Conservation (phyloP, 2,888 invertebrate species). For the Agrilus biguttatus region DNA sequence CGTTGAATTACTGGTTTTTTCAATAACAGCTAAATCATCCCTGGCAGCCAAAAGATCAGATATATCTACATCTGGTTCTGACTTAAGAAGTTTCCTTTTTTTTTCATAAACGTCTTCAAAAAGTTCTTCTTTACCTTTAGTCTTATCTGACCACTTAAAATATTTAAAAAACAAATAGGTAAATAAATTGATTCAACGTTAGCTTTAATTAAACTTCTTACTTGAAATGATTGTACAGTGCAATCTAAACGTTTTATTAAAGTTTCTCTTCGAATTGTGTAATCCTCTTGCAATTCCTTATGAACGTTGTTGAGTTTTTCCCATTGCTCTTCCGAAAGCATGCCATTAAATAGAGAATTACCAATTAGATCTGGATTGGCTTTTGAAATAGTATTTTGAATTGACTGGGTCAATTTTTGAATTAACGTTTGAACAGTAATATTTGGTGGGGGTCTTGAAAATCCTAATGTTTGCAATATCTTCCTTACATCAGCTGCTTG, state of each 20-base stretch:
- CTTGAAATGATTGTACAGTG: conserved; percentile 92
- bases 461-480: conserved; percentile 62
- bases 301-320: conserved; percentile 52
- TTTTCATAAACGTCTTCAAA: conserved; percentile 45
- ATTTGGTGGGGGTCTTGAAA: conserved; percentile 78
- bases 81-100: conserved; percentile 35
- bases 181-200: too few species aligned
- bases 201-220: conserved; percentile 22
- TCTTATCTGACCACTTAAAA: conserved; percentile 70
- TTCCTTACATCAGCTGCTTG: conserved; percentile 67
- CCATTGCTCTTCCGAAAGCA: conserved; percentile 74
- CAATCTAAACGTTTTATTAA: conserved; percentile 85
- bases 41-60: conserved; percentile 76
- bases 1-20: conserved; percentile 80
- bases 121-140: conserved; percentile 56
- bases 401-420: conserved; percentile 55
- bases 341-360: conserved; percentile 58
- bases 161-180: conserved; percentile 2
- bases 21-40: conserved; percentile 68
- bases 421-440: conserved; percentile 66
- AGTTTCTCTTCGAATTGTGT: conserved; percentile 69
- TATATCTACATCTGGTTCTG: conserved; percentile 51
- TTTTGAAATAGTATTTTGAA: conserved; percentile 48
- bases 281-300: conserved; percentile 66
- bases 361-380: conserved; percentile 50